Conservation (phyloP, 53 echinoderm and acorn worm genomes). For the Arbacia lixula region DNA sequence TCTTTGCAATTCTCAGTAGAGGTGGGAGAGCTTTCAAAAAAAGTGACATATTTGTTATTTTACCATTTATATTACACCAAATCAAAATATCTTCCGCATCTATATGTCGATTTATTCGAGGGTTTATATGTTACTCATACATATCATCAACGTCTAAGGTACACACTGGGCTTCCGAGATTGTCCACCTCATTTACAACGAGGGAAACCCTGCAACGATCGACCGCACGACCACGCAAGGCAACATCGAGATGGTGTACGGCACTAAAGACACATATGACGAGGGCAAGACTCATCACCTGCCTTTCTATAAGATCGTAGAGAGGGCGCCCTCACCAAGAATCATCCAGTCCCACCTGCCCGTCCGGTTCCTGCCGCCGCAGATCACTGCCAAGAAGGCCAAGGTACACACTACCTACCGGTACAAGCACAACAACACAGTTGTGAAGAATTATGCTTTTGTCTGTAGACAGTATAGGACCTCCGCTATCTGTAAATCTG, state of each 20-base stretch:
- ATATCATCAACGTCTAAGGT: no score
- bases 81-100: no score
- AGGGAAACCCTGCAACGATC: constrained; percentile 38
- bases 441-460: no score
- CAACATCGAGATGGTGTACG: constrained; percentile 56
- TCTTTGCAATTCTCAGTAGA: no score
- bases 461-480: no score
- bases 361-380: constrained; percentile 23
- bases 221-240: constrained; percentile 54
- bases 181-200: constrained; percentile 40
- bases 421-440: no score
- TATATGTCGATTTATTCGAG: no score
- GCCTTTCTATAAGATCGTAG: constrained; percentile 41
- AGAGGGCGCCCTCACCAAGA: constrained; percentile 34
- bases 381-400: background rate
- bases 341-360: constrained; percentile 40
- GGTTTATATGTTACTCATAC: no score
- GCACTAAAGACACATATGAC: constrained; percentile 35
- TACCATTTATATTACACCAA: no score
- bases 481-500: no score
- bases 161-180: constrained; percentile 53
- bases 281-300: constrained; percentile 25
- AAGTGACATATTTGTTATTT: no score
- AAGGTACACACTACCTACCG: background rate
- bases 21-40: no score